phyloP scores from a whole-genome alignment of 2,888 invertebrate genomes.

The Corbicula japonica region DNA sequence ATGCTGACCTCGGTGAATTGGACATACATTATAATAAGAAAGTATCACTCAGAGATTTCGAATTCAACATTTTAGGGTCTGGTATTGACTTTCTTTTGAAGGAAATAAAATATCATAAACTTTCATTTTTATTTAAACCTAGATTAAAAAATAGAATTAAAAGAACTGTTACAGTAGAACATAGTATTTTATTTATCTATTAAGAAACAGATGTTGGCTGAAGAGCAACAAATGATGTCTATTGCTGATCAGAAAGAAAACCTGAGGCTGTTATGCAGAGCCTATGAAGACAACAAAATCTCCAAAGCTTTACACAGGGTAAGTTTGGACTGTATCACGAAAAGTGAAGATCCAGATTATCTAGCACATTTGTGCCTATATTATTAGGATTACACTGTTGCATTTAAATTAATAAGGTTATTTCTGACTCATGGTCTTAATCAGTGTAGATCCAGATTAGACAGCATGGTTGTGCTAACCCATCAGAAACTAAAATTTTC shows the following conservation, averaged over 20 bases:
- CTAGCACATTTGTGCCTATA: background rate
- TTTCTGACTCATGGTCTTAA: background rate
- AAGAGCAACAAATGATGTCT: conserved; percentile 63
- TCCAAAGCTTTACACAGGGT: conserved; percentile 67
- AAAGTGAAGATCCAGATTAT: background rate
- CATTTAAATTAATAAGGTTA: background rate
- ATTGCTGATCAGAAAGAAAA: conserved; percentile 65
- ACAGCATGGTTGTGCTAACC: background rate
- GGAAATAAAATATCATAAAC: no score
- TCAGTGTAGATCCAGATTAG: background rate
- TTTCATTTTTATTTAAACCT: no score
- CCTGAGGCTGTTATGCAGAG: conserved; percentile 59
- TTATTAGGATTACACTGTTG: background rate
- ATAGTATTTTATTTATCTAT: conserved; percentile 9
- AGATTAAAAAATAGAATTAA: no score
- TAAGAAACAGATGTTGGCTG: conserved; percentile 52
- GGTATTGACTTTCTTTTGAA: no score
- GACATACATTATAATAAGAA: no score
- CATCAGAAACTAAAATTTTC: background rate
- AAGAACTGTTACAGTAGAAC: background rate
- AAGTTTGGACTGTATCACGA: conserved; percentile 11
- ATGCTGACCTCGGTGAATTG: no score
- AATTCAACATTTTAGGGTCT: no score
- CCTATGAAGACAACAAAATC: conserved; percentile 70
- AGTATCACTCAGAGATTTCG: no score